Percentiles rank a stretch among this genome's conserved stretches.
These are phyloP conservation scores for Saturnia japonica DNA, from an alignment of 2,888 invertebrate species.

Conservation along the genomic window DNA sequence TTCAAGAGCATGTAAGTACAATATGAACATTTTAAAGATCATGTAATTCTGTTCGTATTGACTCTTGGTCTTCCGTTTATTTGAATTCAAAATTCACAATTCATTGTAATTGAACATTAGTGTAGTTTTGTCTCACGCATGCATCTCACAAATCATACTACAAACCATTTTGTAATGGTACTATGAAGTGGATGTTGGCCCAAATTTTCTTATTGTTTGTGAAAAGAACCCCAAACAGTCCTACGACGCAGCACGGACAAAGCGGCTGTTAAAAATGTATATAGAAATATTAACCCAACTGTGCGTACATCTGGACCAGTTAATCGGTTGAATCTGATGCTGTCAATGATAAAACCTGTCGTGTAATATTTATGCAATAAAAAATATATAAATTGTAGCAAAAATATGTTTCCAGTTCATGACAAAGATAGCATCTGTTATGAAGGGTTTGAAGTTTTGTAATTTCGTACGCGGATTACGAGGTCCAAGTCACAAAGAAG, in stretches of 20 bases:
- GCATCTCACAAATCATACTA: no score
- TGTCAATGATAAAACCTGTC: conserved; percentile 16
- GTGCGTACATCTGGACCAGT: neutral
- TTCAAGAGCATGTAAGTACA: neutral
- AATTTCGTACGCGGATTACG: conserved; percentile 13
- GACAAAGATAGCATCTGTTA: conserved; percentile 35
- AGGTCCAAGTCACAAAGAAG: neutral
- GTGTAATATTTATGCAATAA: conserved; percentile 19
- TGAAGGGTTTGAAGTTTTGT: conserved; percentile 32
- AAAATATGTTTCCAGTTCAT: conserved; percentile 37
- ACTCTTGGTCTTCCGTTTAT: neutral
- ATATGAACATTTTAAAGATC: neutral
- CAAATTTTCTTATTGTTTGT: neutral
- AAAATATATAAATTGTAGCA: conserved; percentile 23
- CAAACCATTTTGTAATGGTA: neutral
- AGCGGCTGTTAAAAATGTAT: neutral
- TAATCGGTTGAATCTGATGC: conserved; percentile 20
- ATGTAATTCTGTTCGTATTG: neutral
- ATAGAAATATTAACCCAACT: conserved; percentile 3
- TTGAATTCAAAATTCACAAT: neutral
- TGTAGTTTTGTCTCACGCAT: neutral
- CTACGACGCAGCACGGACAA: neutral
- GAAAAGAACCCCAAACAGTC: neutral
- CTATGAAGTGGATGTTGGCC: neutral
- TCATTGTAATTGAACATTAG: neutral